Evolutionary conservation across 35 echinoderm and acorn worm genomes (phyloP).

Genomic region (Ophiothrix spiculata): DNA sequence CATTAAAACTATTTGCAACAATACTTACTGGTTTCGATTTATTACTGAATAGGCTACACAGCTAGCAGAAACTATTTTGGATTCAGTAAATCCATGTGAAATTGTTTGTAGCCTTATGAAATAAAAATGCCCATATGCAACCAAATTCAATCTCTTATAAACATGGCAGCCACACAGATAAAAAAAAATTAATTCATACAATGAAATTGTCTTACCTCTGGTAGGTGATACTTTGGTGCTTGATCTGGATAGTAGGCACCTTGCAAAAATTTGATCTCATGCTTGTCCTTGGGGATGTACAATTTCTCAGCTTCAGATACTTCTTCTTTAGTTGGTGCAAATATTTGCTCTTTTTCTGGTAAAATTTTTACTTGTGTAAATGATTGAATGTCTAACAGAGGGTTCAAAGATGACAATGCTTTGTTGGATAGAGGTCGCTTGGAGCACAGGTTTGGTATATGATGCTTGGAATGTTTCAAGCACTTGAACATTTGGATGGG

Average conservation of each 20-base stretch:
- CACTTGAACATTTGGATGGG: too few relatives aligned
- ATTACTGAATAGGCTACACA: too few relatives aligned
- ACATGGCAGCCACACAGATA: neutral
- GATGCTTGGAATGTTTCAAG: too few relatives aligned
- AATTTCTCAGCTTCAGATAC: constrained; percentile 7
- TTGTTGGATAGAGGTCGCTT: too few relatives aligned
- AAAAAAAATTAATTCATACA: neutral
- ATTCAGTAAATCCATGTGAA: too few relatives aligned
- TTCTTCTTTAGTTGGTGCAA: constrained; percentile 6
- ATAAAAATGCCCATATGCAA: neutral
- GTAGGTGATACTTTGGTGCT: constrained; percentile 49
- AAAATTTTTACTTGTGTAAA: neutral
- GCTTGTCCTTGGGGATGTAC: constrained; percentile 10
- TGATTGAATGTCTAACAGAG: neutral
- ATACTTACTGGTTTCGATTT: neutral
- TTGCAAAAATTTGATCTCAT: constrained; percentile 35
- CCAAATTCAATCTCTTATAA: neutral
- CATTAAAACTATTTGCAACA: neutral
- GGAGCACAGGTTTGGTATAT: too few relatives aligned
- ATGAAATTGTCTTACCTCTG: constrained; percentile 20
- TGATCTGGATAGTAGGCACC: constrained; percentile 48
- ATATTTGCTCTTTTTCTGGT: constrained; percentile 18
- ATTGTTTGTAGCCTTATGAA: too few relatives aligned
- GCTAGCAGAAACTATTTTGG: too few relatives aligned
- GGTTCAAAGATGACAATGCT: neutral